Evolutionary conservation across 2,113 vertebrate genomes (phyloP).

Genomic region (Vulpes lagopus): DNA sequence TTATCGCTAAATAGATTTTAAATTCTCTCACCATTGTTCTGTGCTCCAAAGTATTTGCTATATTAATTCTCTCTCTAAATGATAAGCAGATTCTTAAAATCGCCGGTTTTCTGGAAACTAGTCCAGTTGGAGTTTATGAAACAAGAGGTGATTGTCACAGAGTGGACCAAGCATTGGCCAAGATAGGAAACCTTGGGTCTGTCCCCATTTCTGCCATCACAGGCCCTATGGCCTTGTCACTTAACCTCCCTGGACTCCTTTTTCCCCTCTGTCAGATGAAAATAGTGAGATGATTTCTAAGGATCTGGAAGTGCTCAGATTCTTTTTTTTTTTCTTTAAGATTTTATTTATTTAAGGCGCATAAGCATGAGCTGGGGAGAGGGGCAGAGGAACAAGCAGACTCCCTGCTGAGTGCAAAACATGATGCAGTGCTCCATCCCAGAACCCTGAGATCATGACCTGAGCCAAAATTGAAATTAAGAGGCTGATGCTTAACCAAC

Average conservation of each 20-base stretch:
- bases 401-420: not conserved
- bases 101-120: not conserved
- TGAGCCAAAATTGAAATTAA: not conserved
- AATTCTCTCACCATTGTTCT: not conserved
- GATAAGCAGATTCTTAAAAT: conserved; percentile 21
- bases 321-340: not conserved
- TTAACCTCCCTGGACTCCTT: not conserved
- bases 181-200: not conserved
- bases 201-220: not conserved
- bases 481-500: not conserved
- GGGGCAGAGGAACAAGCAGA: not conserved
- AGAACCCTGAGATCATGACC: not conserved
- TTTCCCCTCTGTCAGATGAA: not conserved
- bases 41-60: not conserved
- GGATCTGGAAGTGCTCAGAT: not conserved
- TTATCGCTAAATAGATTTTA: conserved; percentile 25
- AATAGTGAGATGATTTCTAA: not conserved
- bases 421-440: not conserved
- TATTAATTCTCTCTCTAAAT: not conserved
- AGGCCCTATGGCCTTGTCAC: not conserved
- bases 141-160: not conserved
- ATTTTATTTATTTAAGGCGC: not conserved
- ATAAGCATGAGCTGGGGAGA: not conserved
- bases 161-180: not conserved
- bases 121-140: not conserved